Evolutionary conservation across 2,888 invertebrate species (phyloP).

Genomic region (Nasonia oneida): DNA sequence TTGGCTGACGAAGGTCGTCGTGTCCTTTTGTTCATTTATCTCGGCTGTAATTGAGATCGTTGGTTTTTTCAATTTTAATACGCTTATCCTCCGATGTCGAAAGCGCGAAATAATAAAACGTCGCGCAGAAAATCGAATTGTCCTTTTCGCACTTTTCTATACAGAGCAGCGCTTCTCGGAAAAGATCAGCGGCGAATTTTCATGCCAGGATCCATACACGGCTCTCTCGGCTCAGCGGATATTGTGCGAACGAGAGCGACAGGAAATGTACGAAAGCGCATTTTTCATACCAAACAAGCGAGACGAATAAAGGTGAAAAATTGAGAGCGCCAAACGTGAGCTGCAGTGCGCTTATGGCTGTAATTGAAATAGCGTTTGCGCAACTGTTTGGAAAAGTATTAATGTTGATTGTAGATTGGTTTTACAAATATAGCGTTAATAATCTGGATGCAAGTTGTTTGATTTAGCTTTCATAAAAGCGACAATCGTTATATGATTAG

Average conservation of each 20-base stretch:
- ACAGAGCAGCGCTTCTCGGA: not conserved
- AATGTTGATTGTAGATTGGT: too few species aligned
- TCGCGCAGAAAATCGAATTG: constrained; percentile 41
- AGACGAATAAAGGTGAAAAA: constrained; percentile 33
- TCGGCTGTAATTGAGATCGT: too few species aligned
- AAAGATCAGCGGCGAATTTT: constrained; percentile 27
- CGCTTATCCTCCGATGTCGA: too few species aligned
- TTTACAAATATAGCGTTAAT: too few species aligned
- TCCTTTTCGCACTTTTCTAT: constrained; percentile 18
- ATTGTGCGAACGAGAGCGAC: constrained; percentile 11
- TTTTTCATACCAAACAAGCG: constrained; percentile 35
- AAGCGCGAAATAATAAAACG: not conserved
- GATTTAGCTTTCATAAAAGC: too few species aligned
- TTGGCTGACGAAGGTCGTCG: not conserved
- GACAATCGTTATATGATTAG: too few species aligned
- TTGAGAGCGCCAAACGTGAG: not conserved
- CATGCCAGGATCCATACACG: not conserved
- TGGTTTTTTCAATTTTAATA: not conserved
- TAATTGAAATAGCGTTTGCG: constrained; percentile 37
- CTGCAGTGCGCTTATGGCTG: constrained; percentile 22
- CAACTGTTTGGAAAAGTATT: not conserved
- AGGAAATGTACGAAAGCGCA: constrained; percentile 22
- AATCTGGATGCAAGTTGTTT: too few species aligned
- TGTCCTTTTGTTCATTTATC: not conserved
- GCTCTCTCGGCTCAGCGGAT: not conserved